Base-by-base conservation (phyloP, 2,888 invertebrate genomes). In the Celastrina argiolus region DNA sequence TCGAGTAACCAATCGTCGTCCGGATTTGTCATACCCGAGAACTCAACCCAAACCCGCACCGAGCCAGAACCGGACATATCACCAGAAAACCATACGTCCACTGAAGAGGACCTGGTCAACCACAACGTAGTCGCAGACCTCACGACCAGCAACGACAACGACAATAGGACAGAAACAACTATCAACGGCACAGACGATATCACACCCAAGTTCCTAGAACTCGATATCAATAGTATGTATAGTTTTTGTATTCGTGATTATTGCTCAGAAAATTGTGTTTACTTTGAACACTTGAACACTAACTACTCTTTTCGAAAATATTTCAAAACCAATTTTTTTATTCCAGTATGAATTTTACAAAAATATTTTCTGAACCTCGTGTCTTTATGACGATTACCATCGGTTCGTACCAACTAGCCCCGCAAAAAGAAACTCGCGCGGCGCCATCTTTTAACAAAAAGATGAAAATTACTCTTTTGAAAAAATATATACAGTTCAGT, bases 1-100 rank as follows among this genome's bases (percentile, higher is more conserved):
- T 91, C 90, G 3, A 88, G 88, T 74, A 91, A 91, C 78, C 88
- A 88, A 58, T 89, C 88, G 1, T 88, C 87, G 1, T 84, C 81
- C 59, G 85, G 85, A 6, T 83, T 88, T 74, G 85, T 85, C 69
- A 71, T 82, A 59, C 75, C 82, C 41, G 82, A 84, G 71, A 71
- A 76, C 26, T 75, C 79, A 2, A 73, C 78, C 10, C 76, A 77
- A 41, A 72, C 74, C 6, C 73, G 75, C 14, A 67, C 72, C 26
- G 75, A 76, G 1, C 70, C 77, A 69, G 67, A 58, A 1, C 63
- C 61, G 0, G 69, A 73, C 63, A 69, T 68, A 5, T 42, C 63
- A 16, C 64, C 67, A 6, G 73, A 74, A 41, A 72, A 71, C 68
- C 73, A 69, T 64, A 71, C 67, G 68, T 71, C 71, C 22, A 74